phyloP scores from a whole-genome alignment of 2,888 invertebrate genomes.

The Acanthacorydalis orientalis region DNA sequence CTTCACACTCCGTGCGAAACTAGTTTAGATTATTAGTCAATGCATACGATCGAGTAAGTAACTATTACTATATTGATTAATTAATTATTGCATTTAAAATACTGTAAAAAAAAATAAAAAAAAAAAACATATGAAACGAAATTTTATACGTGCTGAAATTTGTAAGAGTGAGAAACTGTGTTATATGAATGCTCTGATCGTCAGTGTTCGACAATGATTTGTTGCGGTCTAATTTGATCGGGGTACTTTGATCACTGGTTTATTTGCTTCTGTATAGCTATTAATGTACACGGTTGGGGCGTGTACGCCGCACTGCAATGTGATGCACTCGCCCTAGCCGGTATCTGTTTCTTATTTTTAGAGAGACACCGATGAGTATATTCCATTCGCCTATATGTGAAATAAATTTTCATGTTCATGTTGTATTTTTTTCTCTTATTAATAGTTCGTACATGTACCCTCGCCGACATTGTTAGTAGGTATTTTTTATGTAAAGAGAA shows the following conservation, averaged over 20 bases:
- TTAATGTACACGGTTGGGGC: background rate
- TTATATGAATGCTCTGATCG: constrained; percentile 1
- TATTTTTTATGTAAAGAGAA: constrained; percentile 3
- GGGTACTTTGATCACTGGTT: constrained; percentile 1
- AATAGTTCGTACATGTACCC: constrained; percentile 2
- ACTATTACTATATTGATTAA: constrained; percentile 5
- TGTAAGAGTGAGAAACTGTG: constrained; percentile 1
- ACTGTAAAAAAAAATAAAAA: constrained; percentile 1
- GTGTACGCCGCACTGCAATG: background rate
- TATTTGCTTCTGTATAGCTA: constrained; percentile 7
- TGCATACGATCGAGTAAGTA: constrained; percentile 6
- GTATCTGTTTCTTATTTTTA: constrained; percentile 2
- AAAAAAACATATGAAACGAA: constrained; percentile 5
- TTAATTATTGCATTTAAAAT: constrained; percentile 5
- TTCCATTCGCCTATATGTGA: constrained; percentile 18
- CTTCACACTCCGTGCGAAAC: background rate
- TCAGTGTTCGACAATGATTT: constrained; percentile 4
- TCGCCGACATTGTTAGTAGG: background rate
- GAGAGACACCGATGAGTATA: constrained; percentile 8
- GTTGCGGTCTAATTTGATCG: constrained; percentile 5
- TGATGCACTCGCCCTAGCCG: background rate
- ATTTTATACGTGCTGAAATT: constrained; percentile 6
- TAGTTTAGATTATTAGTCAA: constrained; percentile 5
- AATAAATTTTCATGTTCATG: constrained; percentile 17
- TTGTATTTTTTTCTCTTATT: constrained; percentile 11